Conservation (phyloP, 2,113 vertebrate species). For the Osmerus eperlanus region DNA sequence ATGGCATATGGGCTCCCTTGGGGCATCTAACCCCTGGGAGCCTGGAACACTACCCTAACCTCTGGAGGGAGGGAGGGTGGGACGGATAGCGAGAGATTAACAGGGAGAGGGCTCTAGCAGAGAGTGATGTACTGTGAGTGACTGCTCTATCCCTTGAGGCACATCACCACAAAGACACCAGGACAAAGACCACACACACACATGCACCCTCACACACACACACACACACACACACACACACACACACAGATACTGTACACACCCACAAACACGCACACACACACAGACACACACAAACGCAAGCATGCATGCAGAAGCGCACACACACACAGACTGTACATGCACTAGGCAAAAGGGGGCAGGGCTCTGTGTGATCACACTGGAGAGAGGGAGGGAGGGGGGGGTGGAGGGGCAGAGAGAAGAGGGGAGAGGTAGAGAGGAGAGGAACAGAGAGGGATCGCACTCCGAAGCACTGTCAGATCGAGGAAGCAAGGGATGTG, state of each 20-base stretch:
- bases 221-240: neutral
- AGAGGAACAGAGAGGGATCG: neutral
- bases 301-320: neutral
- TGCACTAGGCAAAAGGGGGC: neutral
- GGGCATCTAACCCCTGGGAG: neutral
- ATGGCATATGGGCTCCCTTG: neutral
- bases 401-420: neutral
- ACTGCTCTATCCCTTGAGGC: neutral
- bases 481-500: slow-evolving; percentile 26
- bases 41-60: neutral
- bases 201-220: neutral
- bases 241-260: neutral
- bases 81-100: neutral
- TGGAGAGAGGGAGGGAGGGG: neutral
- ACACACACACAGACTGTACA: neutral
- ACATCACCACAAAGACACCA: slow-evolving; percentile 1
- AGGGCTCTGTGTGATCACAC: neutral
- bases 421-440: neutral
- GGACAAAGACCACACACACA: slow-evolving; percentile 62
- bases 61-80: neutral
- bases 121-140: neutral
- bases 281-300: neutral
- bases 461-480: slow-evolving; percentile 47
- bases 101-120: no score
- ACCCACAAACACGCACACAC: neutral